Evolutionary conservation across 2,888 invertebrate species (phyloP).

Genomic region (Sphaerophoria rueppellii): DNA sequence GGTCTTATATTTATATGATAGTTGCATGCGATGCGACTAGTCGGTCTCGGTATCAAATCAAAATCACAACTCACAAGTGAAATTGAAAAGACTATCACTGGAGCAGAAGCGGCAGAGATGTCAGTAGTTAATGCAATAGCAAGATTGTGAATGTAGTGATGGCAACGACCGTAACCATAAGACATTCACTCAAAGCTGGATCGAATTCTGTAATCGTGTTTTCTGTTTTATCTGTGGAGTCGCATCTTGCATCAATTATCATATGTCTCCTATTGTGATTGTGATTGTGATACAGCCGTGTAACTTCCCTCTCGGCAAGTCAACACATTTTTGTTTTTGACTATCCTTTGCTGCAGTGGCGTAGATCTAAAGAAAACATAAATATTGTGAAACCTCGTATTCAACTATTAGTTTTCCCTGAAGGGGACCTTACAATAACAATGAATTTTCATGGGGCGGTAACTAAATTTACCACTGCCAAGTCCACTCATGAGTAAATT

Average conservation of each 20-base stretch:
- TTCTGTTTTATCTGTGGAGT: conserved; percentile 17
- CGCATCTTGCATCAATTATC: conserved; percentile 44
- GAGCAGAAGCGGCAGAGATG: background rate
- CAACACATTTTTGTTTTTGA: background rate
- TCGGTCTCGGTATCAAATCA: background rate
- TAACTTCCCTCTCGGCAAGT: background rate
- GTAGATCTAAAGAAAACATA: too few relatives aligned
- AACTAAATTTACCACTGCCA: too few relatives aligned
- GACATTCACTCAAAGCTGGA: conserved; percentile 55
- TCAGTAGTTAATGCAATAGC: too few relatives aligned
- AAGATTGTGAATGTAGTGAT: background rate
- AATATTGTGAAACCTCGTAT: too few relatives aligned
- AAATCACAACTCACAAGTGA: conserved; percentile 59
- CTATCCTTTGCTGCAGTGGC: background rate
- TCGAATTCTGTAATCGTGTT: conserved; percentile 35
- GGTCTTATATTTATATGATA: conserved; percentile 11
- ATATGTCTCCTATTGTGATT: conserved; percentile 10
- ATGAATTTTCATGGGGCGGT: too few relatives aligned
- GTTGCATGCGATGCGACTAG: background rate
- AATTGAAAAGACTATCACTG: conserved; percentile 49
- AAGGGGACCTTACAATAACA: too few relatives aligned
- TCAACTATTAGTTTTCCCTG: too few relatives aligned
- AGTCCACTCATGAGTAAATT: too few relatives aligned
- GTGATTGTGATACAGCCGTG: conserved; percentile 6
- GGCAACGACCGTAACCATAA: conserved; percentile 20